Evolutionary conservation across 2,888 invertebrate genomes (phyloP).

Genomic region (Ptilodon capucinus): DNA sequence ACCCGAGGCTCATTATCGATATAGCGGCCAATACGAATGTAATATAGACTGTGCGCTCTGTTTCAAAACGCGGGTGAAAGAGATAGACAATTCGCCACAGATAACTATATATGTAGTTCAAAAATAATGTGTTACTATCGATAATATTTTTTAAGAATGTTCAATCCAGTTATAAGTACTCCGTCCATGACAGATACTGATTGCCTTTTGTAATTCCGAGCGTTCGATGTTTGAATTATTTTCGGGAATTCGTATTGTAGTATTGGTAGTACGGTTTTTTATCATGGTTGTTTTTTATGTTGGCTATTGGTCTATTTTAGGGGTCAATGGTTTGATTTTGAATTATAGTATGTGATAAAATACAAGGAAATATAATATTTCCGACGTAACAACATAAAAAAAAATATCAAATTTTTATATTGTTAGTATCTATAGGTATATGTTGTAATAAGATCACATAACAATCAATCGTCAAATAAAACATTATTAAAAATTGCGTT

Average conservation of each 20-base stretch:
- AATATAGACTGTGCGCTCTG: background rate
- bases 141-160: background rate
- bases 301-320: conserved; percentile 20
- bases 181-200: conserved; percentile 46
- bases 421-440: too few species aligned
- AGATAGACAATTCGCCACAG: too few species aligned
- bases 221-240: conserved; percentile 67
- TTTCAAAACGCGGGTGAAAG: background rate
- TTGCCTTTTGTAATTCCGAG: conserved; percentile 71
- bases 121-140: too few species aligned
- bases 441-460: too few species aligned
- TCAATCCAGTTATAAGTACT: background rate
- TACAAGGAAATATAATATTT: background rate
- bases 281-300: conserved; percentile 38
- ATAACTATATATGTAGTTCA: too few species aligned
- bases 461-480: too few species aligned
- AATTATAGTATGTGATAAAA: background rate
- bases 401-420: too few species aligned
- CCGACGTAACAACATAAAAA: too few species aligned
- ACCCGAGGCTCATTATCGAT: conserved; percentile 65
- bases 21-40: conserved; percentile 23
- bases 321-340: background rate
- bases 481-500: too few species aligned
- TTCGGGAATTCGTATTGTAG: conserved; percentile 61
- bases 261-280: conserved; percentile 46